Percentiles rank a stretch among this genome's conserved stretches.
phyloP scores from a whole-genome alignment of 2,888 invertebrate species.

The Leptura quadrifasciata region DNA sequence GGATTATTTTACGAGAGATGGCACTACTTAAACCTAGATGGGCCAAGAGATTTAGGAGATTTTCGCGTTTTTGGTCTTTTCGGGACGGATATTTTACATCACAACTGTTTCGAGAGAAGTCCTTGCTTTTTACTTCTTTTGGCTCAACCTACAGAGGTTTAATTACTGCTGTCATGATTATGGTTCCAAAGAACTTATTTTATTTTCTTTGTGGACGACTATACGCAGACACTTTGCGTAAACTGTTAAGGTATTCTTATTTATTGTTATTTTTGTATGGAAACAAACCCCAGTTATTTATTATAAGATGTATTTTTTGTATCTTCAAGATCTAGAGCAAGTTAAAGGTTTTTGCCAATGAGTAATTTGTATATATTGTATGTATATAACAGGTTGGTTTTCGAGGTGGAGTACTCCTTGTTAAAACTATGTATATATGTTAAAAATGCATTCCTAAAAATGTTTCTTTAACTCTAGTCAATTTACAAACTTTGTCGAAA shows the following conservation, averaged over 20 bases:
- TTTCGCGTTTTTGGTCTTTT: too few relatives aligned
- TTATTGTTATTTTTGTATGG: conserved; percentile 35
- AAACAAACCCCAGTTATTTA: conserved; percentile 32
- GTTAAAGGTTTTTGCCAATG: conserved; percentile 48
- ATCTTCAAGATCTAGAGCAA: conserved; percentile 15
- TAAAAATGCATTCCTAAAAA: conserved; percentile 70
- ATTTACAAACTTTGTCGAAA: conserved; percentile 53
- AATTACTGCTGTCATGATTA: background rate
- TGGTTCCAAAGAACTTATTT: conserved; percentile 19
- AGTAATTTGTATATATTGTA: conserved; percentile 55
- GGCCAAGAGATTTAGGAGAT: background rate
- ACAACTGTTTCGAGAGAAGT: too few relatives aligned
- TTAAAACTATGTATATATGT: conserved; percentile 67
- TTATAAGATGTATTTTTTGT: conserved; percentile 29
- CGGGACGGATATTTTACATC: too few relatives aligned
- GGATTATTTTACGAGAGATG: conserved; percentile 5
- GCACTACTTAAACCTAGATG: background rate
- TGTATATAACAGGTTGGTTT: conserved; percentile 60
- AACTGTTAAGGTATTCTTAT: conserved; percentile 14
- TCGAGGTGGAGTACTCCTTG: conserved; percentile 53
- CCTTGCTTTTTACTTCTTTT: background rate
- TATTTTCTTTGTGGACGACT: background rate
- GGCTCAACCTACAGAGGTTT: background rate
- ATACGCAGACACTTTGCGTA: background rate
- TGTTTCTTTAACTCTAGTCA: conserved; percentile 68